These are phyloP conservation scores for Clarias platycephalus DNA, from an alignment of 2,797 vertebrate species.

Conservation along the genomic window DNA sequence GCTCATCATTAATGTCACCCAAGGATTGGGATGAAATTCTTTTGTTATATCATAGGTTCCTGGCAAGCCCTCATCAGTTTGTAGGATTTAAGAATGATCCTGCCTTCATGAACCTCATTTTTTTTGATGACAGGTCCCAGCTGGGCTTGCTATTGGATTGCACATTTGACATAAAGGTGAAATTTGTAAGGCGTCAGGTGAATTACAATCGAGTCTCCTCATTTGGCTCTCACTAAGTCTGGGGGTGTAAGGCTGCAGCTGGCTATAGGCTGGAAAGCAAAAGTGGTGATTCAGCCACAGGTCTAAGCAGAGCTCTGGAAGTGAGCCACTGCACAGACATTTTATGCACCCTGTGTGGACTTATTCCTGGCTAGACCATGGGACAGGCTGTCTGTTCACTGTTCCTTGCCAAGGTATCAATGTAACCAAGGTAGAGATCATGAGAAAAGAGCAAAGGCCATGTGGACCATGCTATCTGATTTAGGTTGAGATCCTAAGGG, in stretches of 20 bases:
- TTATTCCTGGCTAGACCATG: constrained; percentile 51
- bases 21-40: constrained; percentile 23
- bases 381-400: constrained; percentile 46
- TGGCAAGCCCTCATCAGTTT: constrained; percentile 24
- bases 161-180: constrained; percentile 11
- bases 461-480: constrained; percentile 44
- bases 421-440: constrained; percentile 52
- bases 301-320: constrained; percentile 43
- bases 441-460: constrained; percentile 33
- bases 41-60: constrained; percentile 38
- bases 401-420: constrained; percentile 55
- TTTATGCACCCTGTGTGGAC: constrained; percentile 50
- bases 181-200: constrained; percentile 30
- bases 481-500: constrained; percentile 37
- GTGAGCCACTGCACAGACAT: constrained; percentile 48
- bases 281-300: constrained; percentile 42
- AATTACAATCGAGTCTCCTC: constrained; percentile 45
- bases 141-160: constrained; percentile 34
- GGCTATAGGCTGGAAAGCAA: constrained; percentile 39
- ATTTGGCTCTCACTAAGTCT: constrained; percentile 51
- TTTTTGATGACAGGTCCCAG: constrained; percentile 50
- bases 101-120: constrained; percentile 20
- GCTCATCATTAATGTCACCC: constrained; percentile 15
- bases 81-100: constrained; percentile 32
- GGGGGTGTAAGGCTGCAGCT: constrained; percentile 26